Percentiles rank a stretch among this genome's conserved stretches.
These are phyloP conservation scores for Sigmodon hispidus DNA, from an alignment of 2,113 vertebrate species.

Conservation along the genomic window DNA sequence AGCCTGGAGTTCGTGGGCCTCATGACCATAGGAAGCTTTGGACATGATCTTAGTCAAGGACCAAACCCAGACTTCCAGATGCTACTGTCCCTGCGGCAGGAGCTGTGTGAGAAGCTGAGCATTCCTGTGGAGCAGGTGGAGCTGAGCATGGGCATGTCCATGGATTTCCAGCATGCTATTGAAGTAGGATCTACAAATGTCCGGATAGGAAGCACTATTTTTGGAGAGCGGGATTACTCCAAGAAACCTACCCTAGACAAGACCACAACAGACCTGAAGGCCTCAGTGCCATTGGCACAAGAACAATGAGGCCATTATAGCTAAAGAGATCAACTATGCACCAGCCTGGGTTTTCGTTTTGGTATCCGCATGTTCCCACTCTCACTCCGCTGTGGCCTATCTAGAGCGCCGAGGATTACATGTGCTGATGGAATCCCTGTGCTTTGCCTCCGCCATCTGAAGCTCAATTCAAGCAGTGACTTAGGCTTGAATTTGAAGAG, in stretches of 20 bases:
- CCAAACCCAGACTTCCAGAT: constrained; percentile 98
- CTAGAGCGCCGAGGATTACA: neutral
- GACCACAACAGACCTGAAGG: constrained; percentile 83
- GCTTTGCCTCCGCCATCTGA: constrained; percentile 45
- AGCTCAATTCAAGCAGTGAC: neutral
- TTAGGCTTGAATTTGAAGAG: constrained; percentile 39
- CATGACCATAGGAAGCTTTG: constrained; percentile 97
- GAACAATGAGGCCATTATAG: constrained; percentile 81
- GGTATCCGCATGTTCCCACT: neutral
- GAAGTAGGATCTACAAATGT: constrained; percentile 97
- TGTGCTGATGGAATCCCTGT: constrained; percentile 50
- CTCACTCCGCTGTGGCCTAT: constrained; percentile 27
- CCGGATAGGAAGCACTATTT: constrained; percentile 96
- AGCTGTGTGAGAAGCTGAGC: constrained; percentile 90
- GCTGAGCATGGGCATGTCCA: constrained; percentile 99
- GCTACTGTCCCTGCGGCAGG: constrained; percentile 89
- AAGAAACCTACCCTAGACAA: constrained; percentile 88
- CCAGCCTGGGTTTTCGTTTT: constrained; percentile 6
- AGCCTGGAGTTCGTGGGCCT: constrained; percentile 94
- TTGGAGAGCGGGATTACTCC: constrained; percentile 94
- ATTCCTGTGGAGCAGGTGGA: constrained; percentile 90
- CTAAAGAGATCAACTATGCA: constrained; percentile 71
- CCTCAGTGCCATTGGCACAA: constrained; percentile 82
- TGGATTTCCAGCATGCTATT: constrained; percentile 96
- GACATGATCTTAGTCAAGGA: constrained; percentile 92